These are phyloP conservation scores for Cordilura impudica DNA, from an alignment of 2,888 invertebrate genomes.

Conservation along the genomic window DNA sequence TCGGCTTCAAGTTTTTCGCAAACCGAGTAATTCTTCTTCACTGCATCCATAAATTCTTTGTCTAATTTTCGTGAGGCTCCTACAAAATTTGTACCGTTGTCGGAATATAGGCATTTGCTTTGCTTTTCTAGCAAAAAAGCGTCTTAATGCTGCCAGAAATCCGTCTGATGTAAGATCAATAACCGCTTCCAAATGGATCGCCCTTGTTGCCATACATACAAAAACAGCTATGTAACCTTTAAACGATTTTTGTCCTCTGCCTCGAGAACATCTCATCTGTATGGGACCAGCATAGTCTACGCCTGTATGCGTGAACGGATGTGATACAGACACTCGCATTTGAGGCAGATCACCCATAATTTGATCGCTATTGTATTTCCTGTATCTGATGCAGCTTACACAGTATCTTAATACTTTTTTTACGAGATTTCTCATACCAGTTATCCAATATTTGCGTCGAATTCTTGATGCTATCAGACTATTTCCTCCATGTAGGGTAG, in stretches of 20 bases:
- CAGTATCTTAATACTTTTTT: neutral
- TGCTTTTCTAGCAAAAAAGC: constrained; percentile 32
- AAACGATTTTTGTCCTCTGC: no score
- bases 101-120: constrained; percentile 32
- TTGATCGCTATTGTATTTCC: neutral
- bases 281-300: no score
- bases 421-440: neutral
- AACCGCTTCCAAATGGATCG: constrained; percentile 40
- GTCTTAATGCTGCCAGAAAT: constrained; percentile 37
- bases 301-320: no score
- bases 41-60: neutral
- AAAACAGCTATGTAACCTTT: no score
- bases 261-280: no score
- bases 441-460: neutral
- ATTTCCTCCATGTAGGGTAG: neutral
- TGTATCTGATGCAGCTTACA: neutral
- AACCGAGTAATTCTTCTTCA: neutral
- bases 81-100: constrained; percentile 40
- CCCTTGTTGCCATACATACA: neutral
- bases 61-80: neutral
- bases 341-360: no score
- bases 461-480: neutral
- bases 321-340: no score
- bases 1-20: neutral
- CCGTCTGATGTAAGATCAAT: constrained; percentile 30